Percentiles rank a stretch among this genome's conserved stretches.
Evolutionary conservation across 2,113 vertebrate genomes (phyloP).

Genomic region (Trematocara zebra): DNA sequence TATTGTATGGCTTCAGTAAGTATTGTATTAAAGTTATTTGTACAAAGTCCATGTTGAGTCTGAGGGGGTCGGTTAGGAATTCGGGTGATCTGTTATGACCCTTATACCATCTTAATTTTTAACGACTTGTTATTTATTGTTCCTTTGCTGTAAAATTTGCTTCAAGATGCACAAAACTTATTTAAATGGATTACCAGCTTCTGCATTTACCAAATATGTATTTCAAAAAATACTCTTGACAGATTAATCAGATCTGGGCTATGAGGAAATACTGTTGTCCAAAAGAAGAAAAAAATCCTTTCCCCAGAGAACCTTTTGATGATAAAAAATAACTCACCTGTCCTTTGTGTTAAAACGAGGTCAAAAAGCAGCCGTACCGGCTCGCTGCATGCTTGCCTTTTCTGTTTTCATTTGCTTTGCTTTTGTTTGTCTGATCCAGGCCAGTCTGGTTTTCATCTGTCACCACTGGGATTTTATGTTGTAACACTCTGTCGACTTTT

Average conservation of each 20-base stretch:
- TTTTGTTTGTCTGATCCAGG: neutral
- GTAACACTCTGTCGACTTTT: neutral
- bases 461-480: neutral
- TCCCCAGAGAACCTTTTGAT: neutral
- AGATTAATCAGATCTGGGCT: neutral
- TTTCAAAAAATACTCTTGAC: fast-evolving
- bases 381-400: neutral
- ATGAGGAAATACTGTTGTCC: neutral
- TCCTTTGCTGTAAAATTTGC: fast-evolving
- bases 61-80: neutral
- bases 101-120: neutral
- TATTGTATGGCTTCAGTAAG: neutral
- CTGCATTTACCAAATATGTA: neutral
- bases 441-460: neutral
- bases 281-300: neutral
- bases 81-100: neutral
- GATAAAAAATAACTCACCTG: neutral
- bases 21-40: neutral
- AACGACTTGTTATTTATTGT: neutral
- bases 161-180: neutral
- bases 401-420: neutral
- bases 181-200: neutral
- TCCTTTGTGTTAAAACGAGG: neutral
- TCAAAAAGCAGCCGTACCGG: fast-evolving
- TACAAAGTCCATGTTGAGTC: neutral